Evolutionary conservation across 2,797 vertebrate species (phyloP).

Genomic region (Enoplosus armatus): DNA sequence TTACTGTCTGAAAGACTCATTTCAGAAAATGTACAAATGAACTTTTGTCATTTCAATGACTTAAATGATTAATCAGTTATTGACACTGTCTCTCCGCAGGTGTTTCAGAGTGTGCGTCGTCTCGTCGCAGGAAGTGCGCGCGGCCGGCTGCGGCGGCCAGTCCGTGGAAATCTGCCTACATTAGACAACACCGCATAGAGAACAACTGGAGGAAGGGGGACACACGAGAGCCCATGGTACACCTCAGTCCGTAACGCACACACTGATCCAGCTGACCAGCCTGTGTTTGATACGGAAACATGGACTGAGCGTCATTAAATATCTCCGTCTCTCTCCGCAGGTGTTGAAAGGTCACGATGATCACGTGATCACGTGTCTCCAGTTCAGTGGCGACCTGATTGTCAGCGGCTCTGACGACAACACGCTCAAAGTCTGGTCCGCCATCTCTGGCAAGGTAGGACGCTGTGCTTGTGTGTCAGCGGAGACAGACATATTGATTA

Average conservation of each 20-base stretch:
- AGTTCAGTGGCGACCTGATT: conserved; percentile 94
- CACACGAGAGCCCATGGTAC: conserved; percentile 91
- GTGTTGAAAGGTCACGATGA: conserved; percentile 95
- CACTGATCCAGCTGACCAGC: accelerated
- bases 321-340: conserved; percentile 66
- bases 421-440: conserved; percentile 97
- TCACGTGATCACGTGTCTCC: conserved; percentile 95
- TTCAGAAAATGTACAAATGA: no score
- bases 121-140: conserved; percentile 88
- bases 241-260: no score
- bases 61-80: background rate
- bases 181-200: conserved; percentile 93
- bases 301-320: no score
- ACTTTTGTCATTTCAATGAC: background rate
- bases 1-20: no score
- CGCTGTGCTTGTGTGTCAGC: background rate
- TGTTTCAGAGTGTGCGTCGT: conserved; percentile 88
- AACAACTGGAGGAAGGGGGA: conserved; percentile 94
- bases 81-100: conserved; percentile 75
- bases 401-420: conserved; percentile 97
- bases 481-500: conserved; percentile 6
- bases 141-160: conserved; percentile 87
- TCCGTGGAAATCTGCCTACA: conserved; percentile 94
- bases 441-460: conserved; percentile 92
- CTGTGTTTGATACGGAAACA: background rate